A percentile compares a stretch with the other conserved stretches of the same genome.
Evolutionary conservation across 2,113 vertebrate species (phyloP).

Genomic region (Triplophysa rosa): DNA sequence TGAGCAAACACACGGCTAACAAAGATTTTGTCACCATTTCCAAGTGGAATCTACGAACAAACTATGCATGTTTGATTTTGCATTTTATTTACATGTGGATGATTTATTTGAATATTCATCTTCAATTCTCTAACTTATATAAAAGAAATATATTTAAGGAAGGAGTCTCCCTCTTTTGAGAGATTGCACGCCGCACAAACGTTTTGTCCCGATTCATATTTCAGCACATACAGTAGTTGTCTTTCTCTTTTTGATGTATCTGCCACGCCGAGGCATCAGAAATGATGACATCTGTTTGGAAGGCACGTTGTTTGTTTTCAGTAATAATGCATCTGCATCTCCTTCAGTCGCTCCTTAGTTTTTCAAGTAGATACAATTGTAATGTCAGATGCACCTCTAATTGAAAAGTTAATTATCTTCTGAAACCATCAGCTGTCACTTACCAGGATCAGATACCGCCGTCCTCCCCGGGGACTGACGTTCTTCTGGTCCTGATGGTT

Average conservation of each 20-base stretch:
- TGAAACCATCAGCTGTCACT: slow-evolving; percentile 96
- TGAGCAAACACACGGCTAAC: slow-evolving; percentile 38
- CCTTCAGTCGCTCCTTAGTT: slow-evolving; percentile 53
- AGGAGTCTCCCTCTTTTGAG: not conserved
- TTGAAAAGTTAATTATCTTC: slow-evolving; percentile 99
- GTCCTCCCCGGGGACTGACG: slow-evolving; percentile 80
- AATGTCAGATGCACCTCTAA: slow-evolving; percentile 86
- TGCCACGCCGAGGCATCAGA: slow-evolving; percentile 25
- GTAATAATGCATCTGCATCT: slow-evolving; percentile 35
- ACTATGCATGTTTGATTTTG: too few relatives aligned
- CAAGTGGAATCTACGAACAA: too few relatives aligned
- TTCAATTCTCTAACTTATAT: too few relatives aligned
- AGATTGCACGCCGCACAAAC: not conserved
- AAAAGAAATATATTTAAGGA: too few relatives aligned
- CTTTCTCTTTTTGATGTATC: slow-evolving; percentile 4
- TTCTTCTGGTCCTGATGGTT: slow-evolving; percentile 85
- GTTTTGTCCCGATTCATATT: slow-evolving; percentile 11
- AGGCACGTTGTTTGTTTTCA: slow-evolving; percentile 36
- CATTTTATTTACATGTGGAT: too few relatives aligned
- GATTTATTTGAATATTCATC: too few relatives aligned
- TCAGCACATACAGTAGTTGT: slow-evolving; percentile 3
- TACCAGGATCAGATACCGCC: slow-evolving; percentile 84
- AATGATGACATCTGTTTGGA: slow-evolving; percentile 36
- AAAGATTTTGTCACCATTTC: not conserved
- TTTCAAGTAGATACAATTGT: slow-evolving; percentile 73